Base-by-base conservation (phyloP, 1,140 invertebrate species). In the Aleiodes sp. region DNA sequence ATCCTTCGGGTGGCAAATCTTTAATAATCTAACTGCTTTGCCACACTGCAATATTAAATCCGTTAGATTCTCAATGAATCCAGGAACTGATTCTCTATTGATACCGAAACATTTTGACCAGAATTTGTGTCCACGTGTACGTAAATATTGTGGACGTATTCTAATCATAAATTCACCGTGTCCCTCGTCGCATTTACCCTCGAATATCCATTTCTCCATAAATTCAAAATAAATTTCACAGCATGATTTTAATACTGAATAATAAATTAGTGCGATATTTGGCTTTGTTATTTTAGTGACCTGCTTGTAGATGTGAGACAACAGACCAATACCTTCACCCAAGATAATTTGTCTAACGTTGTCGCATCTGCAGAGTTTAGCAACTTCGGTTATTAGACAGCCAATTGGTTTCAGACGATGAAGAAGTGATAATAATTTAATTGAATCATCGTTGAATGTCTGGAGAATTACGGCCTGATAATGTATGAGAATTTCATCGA, bases 181-280 rank as follows among this genome's bases (percentile, higher is more conserved):
- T 60, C 82, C 70, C 71, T 90, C 89, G 14, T 89, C 86, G 33
- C 89, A 82, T 65, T 87, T 84, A 0, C 90, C 90, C 77, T 90
- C 88, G 66, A 91, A 91, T 73, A 91, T 87, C 84, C 90, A 91
- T 68, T 87, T 83, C 75, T 90, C 86, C n/a, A 91, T 84, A 68
- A 90, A 88, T 88, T 87, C 87, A 77, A 90, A 90, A 75, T 91
- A 91, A 70, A 90, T 87, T 73, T 87, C 87, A 71, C 89, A 91
- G 2, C 89, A 88, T 1, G 87, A 83, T 62, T 89, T 87, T 14
- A 91, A 73, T 14, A 88, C 87, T 2, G 87, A 88, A 71, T 88
- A 90, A 65, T 89, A 81, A 0, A 87, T 85, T 0, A 85, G 72
- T 10, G 89, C 86, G 0, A 89, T 86, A 12, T 83, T 83, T 2